A percentile compares a stretch with the other conserved stretches of the same genome.
phyloP scores from a whole-genome alignment of 2,797 vertebrate genomes.

The Gymnothorax reevesii region DNA sequence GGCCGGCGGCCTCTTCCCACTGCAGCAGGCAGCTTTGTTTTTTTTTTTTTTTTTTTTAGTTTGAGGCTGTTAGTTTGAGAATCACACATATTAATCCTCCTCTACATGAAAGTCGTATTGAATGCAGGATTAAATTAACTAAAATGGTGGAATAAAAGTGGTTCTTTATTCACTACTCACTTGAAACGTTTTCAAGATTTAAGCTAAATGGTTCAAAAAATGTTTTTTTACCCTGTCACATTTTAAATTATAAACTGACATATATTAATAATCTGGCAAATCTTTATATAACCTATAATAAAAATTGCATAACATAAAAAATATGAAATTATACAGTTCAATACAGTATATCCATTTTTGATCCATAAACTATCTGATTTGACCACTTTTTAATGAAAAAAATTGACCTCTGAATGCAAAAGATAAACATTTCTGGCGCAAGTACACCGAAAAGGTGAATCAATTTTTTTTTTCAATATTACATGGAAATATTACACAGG shows the following conservation, averaged over 20 bases:
- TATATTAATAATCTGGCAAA: too few relatives aligned
- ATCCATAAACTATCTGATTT: too few relatives aligned
- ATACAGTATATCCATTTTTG: too few relatives aligned
- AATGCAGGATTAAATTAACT: background rate
- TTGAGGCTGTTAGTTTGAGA: background rate
- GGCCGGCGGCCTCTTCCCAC: slow-evolving; percentile 3
- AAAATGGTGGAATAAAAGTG: background rate
- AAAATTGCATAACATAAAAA: background rate
- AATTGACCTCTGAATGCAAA: too few relatives aligned
- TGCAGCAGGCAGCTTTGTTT: background rate
- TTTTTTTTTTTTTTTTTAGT: background rate
- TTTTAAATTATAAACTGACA: too few relatives aligned
- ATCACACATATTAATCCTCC: background rate
- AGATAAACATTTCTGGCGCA: too few relatives aligned
- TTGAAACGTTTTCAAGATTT: background rate
- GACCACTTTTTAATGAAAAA: too few relatives aligned
- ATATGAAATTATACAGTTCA: background rate
- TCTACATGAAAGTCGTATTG: background rate
- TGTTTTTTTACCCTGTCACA: background rate
- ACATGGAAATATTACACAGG: too few relatives aligned
- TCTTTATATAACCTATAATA: too few relatives aligned
- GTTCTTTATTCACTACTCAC: background rate
- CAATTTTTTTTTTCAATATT: too few relatives aligned
- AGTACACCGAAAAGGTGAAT: too few relatives aligned
- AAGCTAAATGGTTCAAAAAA: background rate